Conservation (phyloP, 2,113 vertebrate genomes). For the Nibea albiflora region DNA sequence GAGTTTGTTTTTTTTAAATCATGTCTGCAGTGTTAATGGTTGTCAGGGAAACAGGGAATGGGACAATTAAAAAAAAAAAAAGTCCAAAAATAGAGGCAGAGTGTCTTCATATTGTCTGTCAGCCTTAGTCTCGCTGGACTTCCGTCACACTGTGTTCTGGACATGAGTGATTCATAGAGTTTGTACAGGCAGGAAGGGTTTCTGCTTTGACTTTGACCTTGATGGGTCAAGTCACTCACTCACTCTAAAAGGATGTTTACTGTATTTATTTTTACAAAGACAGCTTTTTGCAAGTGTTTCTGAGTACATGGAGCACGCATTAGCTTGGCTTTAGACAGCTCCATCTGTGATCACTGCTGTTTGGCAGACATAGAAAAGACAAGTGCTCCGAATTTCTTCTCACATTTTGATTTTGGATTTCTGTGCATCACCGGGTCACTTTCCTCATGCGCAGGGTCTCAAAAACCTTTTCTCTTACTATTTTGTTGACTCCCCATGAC, state of each 20-base stretch:
- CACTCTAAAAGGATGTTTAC: constrained; percentile 28
- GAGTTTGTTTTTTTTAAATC: neutral
- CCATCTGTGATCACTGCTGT: constrained; percentile 43
- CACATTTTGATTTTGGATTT: constrained; percentile 16
- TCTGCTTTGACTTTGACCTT: constrained; percentile 21
- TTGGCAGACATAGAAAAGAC: constrained; percentile 29
- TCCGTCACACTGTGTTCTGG: constrained; percentile 8
- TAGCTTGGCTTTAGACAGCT: constrained; percentile 40
- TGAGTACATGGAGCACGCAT: constrained; percentile 14
- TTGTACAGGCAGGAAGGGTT: neutral
- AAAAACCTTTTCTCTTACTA: constrained; percentile 16
- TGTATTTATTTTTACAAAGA: constrained; percentile 48
- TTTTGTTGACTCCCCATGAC: constrained; percentile 1
- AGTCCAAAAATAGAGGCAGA: neutral
- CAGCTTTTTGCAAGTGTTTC: constrained; percentile 44
- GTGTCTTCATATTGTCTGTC: neutral
- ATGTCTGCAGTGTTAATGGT: neutral
- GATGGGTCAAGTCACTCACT: constrained; percentile 27
- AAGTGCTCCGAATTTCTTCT: constrained; percentile 2
- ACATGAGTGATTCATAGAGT: constrained; percentile 9
- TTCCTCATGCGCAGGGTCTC: neutral
- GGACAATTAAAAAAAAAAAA: neutral
- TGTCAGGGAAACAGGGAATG: constrained; percentile 30
- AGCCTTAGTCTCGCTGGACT: neutral
- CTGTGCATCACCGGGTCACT: constrained; percentile 9